Evolutionary conservation across 2,113 vertebrate genomes (phyloP).

Genomic region (Crotophaga sulcirostris): DNA sequence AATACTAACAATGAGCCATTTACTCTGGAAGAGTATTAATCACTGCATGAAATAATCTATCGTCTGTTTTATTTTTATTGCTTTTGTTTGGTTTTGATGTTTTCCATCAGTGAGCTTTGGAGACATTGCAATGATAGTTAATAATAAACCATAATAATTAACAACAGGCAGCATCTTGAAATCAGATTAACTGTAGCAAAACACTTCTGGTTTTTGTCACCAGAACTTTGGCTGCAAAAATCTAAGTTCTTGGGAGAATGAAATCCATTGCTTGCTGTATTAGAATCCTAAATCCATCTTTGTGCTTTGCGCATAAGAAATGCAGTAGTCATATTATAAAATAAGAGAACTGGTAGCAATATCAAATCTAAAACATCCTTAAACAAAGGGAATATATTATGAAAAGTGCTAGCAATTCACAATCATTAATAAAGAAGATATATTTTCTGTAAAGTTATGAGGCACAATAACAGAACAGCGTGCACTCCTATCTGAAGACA

Average conservation of each 20-base stretch:
- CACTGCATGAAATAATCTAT: constrained; percentile 4
- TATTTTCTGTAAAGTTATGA: not conserved
- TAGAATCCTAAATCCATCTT: not conserved
- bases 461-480: not conserved
- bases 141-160: constrained; percentile 41
- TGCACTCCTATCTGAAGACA: not conserved
- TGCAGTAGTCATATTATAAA: not conserved
- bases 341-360: not conserved
- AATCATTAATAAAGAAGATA: not conserved
- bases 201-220: not conserved
- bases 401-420: not conserved
- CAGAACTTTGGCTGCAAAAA: not conserved
- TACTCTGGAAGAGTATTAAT: not conserved
- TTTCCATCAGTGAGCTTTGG: not conserved
- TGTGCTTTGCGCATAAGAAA: not conserved
- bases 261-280: not conserved
- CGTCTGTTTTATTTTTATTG: constrained; percentile 24
- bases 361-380: constrained; percentile 23
- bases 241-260: not conserved
- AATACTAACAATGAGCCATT: not conserved
- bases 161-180: constrained; percentile 32
- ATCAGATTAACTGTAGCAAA: constrained; percentile 26
- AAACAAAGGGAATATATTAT: not conserved
- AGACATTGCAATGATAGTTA: constrained; percentile 27
- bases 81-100: constrained; percentile 18